phyloP scores from a whole-genome alignment of 2,113 vertebrate species.

The Nanorana parkeri region DNA sequence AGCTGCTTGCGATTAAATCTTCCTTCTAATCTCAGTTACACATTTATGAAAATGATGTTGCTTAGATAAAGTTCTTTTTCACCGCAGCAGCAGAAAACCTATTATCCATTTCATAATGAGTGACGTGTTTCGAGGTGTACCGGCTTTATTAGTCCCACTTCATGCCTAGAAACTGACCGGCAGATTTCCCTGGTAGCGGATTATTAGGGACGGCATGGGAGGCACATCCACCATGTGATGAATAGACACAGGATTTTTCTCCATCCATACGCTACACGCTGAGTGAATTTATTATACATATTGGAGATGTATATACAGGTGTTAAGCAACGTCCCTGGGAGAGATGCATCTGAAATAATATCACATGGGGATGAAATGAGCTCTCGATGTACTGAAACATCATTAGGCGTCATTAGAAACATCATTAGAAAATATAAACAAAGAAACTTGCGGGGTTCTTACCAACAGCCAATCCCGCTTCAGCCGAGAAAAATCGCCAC shows the following conservation, averaged over 20 bases:
- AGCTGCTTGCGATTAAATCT: no score
- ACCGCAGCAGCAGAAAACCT: no score
- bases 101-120: not conserved
- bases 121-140: not conserved
- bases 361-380: not conserved
- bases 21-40: no score
- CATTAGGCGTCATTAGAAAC: slow-evolving; percentile 22
- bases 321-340: not conserved
- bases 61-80: no score
- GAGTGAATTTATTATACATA: not conserved
- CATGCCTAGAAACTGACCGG: not conserved
- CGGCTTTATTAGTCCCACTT: not conserved
- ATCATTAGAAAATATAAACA: slow-evolving; percentile 13
- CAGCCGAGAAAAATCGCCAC: not conserved
- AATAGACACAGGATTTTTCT: not conserved
- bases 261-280: no score
- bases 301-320: not conserved
- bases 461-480: not conserved
- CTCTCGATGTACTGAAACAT: not conserved
- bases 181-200: not conserved
- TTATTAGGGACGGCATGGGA: not conserved
- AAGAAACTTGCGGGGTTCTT: not conserved
- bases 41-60: no score
- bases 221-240: not conserved
- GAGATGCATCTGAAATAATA: not conserved